Percentiles rank a stretch among this genome's conserved stretches.
Conservation (phyloP, 2,797 vertebrate species). For the Distichodus sexfasciatus region DNA sequence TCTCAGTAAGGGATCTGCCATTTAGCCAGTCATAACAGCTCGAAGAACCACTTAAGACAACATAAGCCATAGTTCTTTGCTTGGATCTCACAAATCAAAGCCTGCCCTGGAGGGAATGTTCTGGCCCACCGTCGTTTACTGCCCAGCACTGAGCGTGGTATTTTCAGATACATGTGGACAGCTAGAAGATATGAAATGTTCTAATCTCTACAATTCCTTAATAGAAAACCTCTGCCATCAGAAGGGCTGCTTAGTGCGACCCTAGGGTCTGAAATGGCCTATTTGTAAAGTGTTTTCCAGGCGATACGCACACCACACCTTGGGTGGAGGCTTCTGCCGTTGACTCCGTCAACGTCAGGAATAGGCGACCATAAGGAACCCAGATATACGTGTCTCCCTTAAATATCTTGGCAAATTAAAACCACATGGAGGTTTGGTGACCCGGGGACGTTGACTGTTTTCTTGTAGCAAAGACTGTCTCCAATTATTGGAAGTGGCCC, state of each 20-base stretch:
- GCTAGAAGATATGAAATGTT: constrained; percentile 49
- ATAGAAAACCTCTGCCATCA: constrained; percentile 58
- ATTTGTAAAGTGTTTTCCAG: constrained; percentile 48
- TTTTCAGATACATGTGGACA: constrained; percentile 52
- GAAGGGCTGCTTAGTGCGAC: constrained; percentile 50
- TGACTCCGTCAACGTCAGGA: constrained; percentile 62
- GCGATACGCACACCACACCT: constrained; percentile 29
- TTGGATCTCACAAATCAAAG: constrained; percentile 49
- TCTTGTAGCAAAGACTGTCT: constrained; percentile 20
- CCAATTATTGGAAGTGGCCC: constrained; percentile 1
- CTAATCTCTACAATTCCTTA: constrained; percentile 51
- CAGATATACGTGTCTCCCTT: constrained; percentile 65
- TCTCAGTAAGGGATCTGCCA: constrained; percentile 61
- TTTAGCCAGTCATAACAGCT: constrained; percentile 53
- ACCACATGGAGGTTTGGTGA: constrained; percentile 62
- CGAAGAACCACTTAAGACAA: constrained; percentile 63
- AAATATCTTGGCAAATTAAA: constrained; percentile 61
- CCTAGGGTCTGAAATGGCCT: constrained; percentile 36
- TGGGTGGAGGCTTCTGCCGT: constrained; percentile 51
- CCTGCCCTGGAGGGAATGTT: not conserved
- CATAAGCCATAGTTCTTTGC: constrained; percentile 56
- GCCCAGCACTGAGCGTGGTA: constrained; percentile 56
- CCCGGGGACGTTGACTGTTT: constrained; percentile 41
- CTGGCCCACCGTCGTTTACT: constrained; percentile 55
- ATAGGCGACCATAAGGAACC: constrained; percentile 52